These are phyloP conservation scores for Penaeus chinensis DNA, from an alignment of 1,140 invertebrate genomes.

Conservation along the genomic window DNA sequence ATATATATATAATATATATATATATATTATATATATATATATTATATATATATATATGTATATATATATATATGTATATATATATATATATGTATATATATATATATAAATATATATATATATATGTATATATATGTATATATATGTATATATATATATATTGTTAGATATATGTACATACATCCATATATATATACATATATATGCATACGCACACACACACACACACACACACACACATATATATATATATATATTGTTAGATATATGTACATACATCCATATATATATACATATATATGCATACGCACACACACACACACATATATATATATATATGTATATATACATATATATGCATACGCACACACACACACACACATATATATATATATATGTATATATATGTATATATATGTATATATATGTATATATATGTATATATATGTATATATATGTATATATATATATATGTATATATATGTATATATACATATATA, in stretches of 20 bases:
- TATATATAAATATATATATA: not conserved
- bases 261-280: not conserved
- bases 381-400: slow-evolving; percentile 21
- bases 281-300: slow-evolving; percentile 21
- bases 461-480: too few relatives aligned
- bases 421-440: slow-evolving; percentile 29
- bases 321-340: slow-evolving; percentile 19
- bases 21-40: not conserved
- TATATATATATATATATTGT: slow-evolving; percentile 24
- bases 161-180: slow-evolving; percentile 10
- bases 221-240: not conserved
- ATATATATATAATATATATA: not conserved
- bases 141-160: slow-evolving; percentile 9
- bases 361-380: not conserved
- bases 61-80: too few relatives aligned
- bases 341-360: slow-evolving; percentile 9
- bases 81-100: too few relatives aligned
- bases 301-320: not conserved
- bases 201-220: slow-evolving; percentile 7
- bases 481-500: too few relatives aligned
- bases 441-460: slow-evolving; percentile 16
- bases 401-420: slow-evolving; percentile 29
- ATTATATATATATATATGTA: not conserved
- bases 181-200: slow-evolving; percentile 25
- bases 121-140: slow-evolving; percentile 20